Evolutionary conservation across 2,113 vertebrate species (phyloP).

Genomic region (Spizaetus ornatus): DNA sequence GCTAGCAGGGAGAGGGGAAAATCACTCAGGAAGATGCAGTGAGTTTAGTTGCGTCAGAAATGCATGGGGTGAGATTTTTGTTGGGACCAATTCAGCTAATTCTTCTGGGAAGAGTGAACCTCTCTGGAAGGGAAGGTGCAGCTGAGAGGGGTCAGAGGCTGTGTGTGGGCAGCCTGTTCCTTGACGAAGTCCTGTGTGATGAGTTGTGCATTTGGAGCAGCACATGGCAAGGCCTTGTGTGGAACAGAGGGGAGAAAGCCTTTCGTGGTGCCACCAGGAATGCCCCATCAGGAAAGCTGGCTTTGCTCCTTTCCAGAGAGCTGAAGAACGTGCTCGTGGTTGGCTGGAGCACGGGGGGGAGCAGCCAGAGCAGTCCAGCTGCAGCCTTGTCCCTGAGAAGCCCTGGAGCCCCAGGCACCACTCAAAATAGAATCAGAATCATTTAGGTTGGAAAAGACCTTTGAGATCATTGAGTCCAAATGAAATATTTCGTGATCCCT

Average conservation of each 20-base stretch:
- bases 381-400: not conserved
- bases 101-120: not conserved
- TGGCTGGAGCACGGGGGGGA: not conserved
- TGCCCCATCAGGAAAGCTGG: not conserved
- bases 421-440: not conserved
- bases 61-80: not conserved
- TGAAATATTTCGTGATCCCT: not conserved
- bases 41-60: not conserved
- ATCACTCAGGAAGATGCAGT: not conserved
- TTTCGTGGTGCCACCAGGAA: accelerated
- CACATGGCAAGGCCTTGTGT: not conserved
- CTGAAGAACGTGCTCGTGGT: not conserved
- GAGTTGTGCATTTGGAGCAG: not conserved
- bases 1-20: not conserved
- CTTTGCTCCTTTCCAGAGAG: not conserved
- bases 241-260: not conserved
- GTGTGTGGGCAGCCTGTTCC: not conserved
- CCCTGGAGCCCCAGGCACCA: not conserved
- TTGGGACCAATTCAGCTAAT: not conserved
- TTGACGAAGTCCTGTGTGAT: not conserved
- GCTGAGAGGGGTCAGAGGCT: not conserved
- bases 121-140: not conserved
- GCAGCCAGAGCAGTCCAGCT: not conserved
- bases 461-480: not conserved
- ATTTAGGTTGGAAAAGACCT: not conserved